Conservation (phyloP, 2,113 vertebrate species). For the Actinemys pallida region DNA sequence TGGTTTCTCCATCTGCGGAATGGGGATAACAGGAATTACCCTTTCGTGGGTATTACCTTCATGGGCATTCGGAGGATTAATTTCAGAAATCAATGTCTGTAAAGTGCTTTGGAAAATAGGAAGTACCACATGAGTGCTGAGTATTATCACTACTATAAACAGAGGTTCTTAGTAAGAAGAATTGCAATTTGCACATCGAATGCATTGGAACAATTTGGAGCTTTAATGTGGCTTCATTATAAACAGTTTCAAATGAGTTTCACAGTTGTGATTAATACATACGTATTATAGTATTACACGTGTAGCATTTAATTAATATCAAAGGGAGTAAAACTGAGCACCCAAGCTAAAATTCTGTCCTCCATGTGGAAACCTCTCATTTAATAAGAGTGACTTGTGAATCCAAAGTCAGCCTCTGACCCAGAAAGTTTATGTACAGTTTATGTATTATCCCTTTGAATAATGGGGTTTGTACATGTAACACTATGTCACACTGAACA, state of each 20-base stretch:
- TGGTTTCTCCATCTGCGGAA: not conserved
- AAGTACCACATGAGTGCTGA: not conserved
- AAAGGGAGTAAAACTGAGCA: not conserved
- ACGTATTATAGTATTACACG: not conserved
- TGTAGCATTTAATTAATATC: not conserved
- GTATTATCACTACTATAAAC: not conserved
- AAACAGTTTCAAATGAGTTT: not conserved
- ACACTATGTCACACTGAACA: not conserved
- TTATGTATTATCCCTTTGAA: not conserved
- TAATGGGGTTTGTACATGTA: not conserved
- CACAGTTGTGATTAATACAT: not conserved
- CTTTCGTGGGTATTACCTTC: not conserved
- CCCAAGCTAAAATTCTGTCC: not conserved
- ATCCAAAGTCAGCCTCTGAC: not conserved
- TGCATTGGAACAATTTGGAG: not conserved
- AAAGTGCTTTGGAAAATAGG: not conserved
- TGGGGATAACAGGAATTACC: not conserved
- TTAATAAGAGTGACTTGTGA: not conserved
- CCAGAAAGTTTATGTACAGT: fast-evolving
- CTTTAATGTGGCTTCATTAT: not conserved
- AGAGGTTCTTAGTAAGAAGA: not conserved
- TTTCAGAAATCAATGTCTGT: not conserved
- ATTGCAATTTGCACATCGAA: fast-evolving
- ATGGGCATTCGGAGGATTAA: not conserved
- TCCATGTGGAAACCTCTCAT: fast-evolving